Evolutionary conservation across 2,888 invertebrate genomes (phyloP), one percentile per base, ranked within the genome.

Genomic region (Chrysomela aeneicollis): DNA sequence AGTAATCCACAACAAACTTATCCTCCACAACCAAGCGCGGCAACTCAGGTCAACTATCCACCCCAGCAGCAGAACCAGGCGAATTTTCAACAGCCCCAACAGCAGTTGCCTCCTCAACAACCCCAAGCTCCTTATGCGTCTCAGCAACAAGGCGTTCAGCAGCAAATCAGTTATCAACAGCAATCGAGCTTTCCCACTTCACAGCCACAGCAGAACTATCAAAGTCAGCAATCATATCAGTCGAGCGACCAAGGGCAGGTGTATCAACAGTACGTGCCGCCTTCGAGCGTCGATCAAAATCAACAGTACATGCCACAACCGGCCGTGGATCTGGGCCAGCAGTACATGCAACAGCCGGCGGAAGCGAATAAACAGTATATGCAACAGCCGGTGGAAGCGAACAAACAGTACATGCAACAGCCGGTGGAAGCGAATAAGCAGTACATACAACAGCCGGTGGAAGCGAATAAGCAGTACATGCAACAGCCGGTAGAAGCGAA

Each of bases 361-460:
- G 61, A 62, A 19, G 47, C 60, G 17, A 64, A 67, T 30, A 71
- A 74, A 49, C 72, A 72, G 46, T 69, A 66, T 80, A 84, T 84
- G 79, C 84, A 84, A 85, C 84, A 82, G 85, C 84, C 83, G 85
- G 84, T 78, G 85, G 85, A 81, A 84, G 61, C 70, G 46, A 69
- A 66, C 58, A 73, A 72, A 49, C 71, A 72, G 55, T 71, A 72
- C 54, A 30, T 55, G 61, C 42, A 66, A 61, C n/a, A 64, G 84
- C 19, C 21, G 19, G 57, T 63, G 21, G 59, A 62, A 17, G 80
- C 76, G 81, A 72, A 73, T 26, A 76, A 76, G 63, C 67, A 67
- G 52, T 61, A 61, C 50, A 59, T 65, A 12, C 58, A 58, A 30
- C 72, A 73, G 19, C 65, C 71, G 3, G 22, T 63, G 37, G 63